Evolutionary conservation across 2,888 invertebrate genomes (phyloP).

Genomic region (Bimastos eiseni): DNA sequence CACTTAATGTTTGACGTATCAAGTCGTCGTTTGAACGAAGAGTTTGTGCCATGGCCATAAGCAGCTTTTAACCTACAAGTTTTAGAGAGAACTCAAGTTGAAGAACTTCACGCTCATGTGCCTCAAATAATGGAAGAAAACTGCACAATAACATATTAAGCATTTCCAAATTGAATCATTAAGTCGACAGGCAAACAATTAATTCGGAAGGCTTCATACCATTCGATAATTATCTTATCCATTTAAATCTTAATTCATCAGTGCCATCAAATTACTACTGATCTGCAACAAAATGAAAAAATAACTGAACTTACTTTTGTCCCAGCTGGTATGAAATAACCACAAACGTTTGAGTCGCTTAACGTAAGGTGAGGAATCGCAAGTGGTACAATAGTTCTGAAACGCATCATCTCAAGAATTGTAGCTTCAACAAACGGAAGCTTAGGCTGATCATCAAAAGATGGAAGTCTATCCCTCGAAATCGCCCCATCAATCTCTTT

Average conservation of each 20-base stretch:
- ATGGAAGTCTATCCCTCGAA: neutral
- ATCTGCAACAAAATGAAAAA: conserved; percentile 16
- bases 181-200: neutral
- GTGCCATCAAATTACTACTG: neutral
- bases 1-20: too few species aligned
- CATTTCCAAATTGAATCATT: too few species aligned
- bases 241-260: too few species aligned
- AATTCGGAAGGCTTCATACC: neutral
- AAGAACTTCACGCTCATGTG: neutral
- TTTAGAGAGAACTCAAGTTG: too few species aligned
- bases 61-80: too few species aligned
- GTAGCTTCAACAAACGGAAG: conserved; percentile 1
- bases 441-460: neutral
- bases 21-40: too few species aligned
- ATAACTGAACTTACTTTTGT: neutral
- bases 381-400: neutral
- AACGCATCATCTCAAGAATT: neutral
- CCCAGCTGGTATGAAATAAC: conserved; percentile 1
- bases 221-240: neutral
- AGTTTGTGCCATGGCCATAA: too few species aligned
- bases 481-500: conserved; percentile 47
- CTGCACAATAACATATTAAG: too few species aligned
- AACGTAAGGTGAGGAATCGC: neutral
- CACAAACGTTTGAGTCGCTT: neutral
- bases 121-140: neutral